Conservation (phyloP, 2,888 invertebrate genomes). For the Prostheceraeus crozeri region DNA sequence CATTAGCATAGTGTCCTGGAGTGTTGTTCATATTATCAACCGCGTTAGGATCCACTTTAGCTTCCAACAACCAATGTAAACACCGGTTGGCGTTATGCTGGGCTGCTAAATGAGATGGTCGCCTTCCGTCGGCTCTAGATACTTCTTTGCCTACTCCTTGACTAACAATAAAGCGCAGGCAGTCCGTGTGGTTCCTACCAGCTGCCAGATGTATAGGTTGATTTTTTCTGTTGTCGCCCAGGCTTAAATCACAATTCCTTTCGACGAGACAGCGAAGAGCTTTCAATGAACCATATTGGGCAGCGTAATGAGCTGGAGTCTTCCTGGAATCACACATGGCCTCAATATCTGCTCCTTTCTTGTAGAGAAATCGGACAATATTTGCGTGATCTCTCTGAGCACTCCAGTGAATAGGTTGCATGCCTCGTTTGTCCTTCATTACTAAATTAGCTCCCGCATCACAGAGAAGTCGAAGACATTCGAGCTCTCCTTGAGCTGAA, state of each 20-base stretch:
- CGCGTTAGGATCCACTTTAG: slow-evolving; percentile 47
- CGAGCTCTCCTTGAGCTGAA: slow-evolving; percentile 51
- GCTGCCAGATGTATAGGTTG: slow-evolving; percentile 51
- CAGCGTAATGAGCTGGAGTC: slow-evolving; percentile 53
- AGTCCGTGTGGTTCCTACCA: slow-evolving; percentile 48
- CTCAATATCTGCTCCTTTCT: slow-evolving; percentile 49
- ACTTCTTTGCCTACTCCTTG: slow-evolving; percentile 50
- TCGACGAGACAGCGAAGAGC: slow-evolving; percentile 48
- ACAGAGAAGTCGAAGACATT: slow-evolving; percentile 47
- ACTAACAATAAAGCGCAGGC: slow-evolving; percentile 50
- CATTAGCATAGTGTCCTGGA: slow-evolving; percentile 50
- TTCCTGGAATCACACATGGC: slow-evolving; percentile 49
- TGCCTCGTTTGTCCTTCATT: slow-evolving; percentile 47
- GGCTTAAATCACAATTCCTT: slow-evolving; percentile 50
- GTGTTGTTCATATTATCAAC: slow-evolving; percentile 52
- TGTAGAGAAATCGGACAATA: slow-evolving; percentile 49
- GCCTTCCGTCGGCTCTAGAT: slow-evolving; percentile 48
- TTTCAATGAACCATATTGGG: slow-evolving; percentile 50
- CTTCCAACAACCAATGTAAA: slow-evolving; percentile 53
- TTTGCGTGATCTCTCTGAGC: slow-evolving; percentile 51
- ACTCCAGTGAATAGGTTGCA: slow-evolving; percentile 51
- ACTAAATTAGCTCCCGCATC: slow-evolving; percentile 49
- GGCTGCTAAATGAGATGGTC: slow-evolving; percentile 52
- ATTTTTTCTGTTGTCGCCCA: slow-evolving; percentile 45
- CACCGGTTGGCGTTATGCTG: slow-evolving; percentile 47